These are phyloP conservation scores for Cyanoliseus patagonus DNA, from an alignment of 2,113 vertebrate species.

Conservation along the genomic window DNA sequence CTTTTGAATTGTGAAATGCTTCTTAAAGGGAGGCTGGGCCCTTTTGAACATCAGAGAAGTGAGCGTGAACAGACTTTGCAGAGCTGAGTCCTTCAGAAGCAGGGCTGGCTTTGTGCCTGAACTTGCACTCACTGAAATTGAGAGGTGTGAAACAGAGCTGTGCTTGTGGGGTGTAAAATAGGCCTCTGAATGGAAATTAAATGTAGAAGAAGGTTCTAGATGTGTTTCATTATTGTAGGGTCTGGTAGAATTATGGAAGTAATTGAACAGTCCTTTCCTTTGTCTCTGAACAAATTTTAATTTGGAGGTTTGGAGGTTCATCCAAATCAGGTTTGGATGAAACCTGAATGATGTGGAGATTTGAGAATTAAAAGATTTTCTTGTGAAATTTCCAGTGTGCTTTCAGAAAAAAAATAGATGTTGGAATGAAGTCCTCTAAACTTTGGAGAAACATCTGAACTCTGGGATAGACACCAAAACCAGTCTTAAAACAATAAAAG, in stretches of 20 bases:
- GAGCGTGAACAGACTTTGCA: not conserved
- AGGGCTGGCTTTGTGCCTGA: not conserved
- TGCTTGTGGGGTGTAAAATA: not conserved
- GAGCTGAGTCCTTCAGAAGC: not conserved
- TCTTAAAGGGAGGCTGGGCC: not conserved
- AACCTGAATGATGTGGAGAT: not conserved
- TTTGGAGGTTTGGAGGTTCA: not conserved
- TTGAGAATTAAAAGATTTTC: not conserved
- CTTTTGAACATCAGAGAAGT: not conserved
- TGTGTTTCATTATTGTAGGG: not conserved
- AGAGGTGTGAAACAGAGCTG: not conserved
- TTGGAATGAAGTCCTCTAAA: not conserved
- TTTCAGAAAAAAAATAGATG: not conserved
- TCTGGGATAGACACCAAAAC: slow-evolving; percentile 22
- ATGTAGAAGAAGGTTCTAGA: not conserved
- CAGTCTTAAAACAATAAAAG: not conserved
- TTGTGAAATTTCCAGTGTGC: not conserved
- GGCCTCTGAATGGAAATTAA: not conserved
- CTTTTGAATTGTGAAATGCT: not conserved
- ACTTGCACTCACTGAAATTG: not conserved
- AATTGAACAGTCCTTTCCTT: not conserved
- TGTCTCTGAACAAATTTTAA: not conserved
- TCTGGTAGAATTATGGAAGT: not conserved
- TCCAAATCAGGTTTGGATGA: not conserved
- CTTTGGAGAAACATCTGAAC: slow-evolving; percentile 10